Conservation (phyloP, 30 jellyfish, hydroid and myxozoan genomes). For the Hydractinia symbiolongicarpus region DNA sequence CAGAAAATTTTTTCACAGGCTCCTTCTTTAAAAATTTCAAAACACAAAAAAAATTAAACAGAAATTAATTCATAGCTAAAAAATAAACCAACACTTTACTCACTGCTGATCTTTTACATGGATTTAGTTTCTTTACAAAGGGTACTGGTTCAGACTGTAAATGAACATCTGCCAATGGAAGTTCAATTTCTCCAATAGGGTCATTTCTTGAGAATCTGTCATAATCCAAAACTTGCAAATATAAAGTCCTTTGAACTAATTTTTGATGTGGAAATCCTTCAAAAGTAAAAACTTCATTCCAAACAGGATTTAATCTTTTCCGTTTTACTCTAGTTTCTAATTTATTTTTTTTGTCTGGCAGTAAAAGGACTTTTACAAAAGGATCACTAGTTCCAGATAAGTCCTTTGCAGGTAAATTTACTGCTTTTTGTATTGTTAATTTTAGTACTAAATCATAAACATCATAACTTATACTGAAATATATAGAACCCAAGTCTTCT, state of each 20-base stretch:
- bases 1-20: no score
- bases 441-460: conserved; percentile 47
- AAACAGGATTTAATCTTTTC: conserved; percentile 59
- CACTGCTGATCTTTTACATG: conserved; percentile 69
- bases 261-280: conserved; percentile 83
- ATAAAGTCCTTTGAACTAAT: conserved; percentile 53
- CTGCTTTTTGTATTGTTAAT: conserved; percentile 60
- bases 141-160: conserved; percentile 73
- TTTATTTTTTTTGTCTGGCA: conserved; percentile 82
- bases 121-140: conserved; percentile 59
- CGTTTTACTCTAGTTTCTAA: conserved; percentile 82
- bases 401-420: conserved; percentile 73
- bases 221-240: conserved; percentile 82
- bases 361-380: conserved; percentile 64
- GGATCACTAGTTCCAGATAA: conserved; percentile 91
- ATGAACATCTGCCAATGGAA: conserved; percentile 46
- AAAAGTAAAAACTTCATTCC: conserved; percentile 84
- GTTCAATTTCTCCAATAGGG: conserved; percentile 78
- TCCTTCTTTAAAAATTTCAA: no score
- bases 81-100: conserved; percentile 16
- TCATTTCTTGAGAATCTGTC: conserved; percentile 89
- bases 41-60: no score
- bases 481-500: conserved; percentile 64
- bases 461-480: conserved; percentile 44
- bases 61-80: no score